These are phyloP conservation scores for Ashinkailepas kermadecensis DNA, from an alignment of 2,888 invertebrate species.

Conservation along the genomic window DNA sequence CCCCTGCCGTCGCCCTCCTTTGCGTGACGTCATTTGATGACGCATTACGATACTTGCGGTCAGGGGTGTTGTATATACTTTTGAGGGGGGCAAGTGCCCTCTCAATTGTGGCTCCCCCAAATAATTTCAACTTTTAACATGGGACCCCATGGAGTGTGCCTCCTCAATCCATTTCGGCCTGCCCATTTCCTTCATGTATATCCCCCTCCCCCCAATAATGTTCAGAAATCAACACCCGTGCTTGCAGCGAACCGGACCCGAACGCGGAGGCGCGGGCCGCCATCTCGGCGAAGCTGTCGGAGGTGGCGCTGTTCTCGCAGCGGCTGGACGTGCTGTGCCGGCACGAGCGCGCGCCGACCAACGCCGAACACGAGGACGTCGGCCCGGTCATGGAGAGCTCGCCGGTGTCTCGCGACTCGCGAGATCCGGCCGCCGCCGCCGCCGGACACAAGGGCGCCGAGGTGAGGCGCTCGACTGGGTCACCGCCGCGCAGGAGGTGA, in stretches of 20 bases:
- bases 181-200: neutral
- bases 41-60: no score
- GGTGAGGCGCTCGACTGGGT: no score
- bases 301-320: neutral
- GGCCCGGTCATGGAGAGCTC: constrained; percentile 5
- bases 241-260: neutral
- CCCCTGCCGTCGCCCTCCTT: no score
- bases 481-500: no score
- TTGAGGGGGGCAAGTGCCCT: no score
- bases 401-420: neutral
- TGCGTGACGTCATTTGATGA: no score
- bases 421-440: neutral
- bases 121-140: no score
- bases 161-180: no score
- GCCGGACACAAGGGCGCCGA: neutral
- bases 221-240: neutral
- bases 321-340: neutral
- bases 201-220: neutral
- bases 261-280: constrained; percentile 1
- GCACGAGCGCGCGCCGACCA: neutral
- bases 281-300: neutral
- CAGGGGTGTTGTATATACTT: no score
- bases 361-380: neutral
- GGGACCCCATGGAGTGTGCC: no score
- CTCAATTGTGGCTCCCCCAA: no score